Conservation (phyloP, 1,140 invertebrate species). For the Ostrea denselamellosa region DNA sequence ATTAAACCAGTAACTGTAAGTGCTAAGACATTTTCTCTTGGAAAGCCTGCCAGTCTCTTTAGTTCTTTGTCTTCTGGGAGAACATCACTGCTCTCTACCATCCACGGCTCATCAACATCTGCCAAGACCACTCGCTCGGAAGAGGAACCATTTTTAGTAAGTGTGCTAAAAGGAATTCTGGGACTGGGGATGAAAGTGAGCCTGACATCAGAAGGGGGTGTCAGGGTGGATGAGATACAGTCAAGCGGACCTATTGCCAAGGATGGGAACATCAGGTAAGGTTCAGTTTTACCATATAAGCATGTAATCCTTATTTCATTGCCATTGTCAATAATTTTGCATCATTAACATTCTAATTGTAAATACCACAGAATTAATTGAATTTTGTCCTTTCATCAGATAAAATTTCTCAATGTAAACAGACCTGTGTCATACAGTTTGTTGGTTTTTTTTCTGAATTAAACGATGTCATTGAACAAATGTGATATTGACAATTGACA, state of each 20-base stretch:
- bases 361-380: too few species aligned
- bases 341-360: too few species aligned
- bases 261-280: constrained; percentile 69
- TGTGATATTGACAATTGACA: constrained; percentile 15
- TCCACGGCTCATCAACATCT: constrained; percentile 45
- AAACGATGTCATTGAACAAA: background rate
- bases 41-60: constrained; percentile 43
- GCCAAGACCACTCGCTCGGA: constrained; percentile 53
- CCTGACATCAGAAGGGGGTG: constrained; percentile 61
- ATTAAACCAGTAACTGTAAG: constrained; percentile 55
- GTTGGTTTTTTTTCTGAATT: background rate
- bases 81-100: constrained; percentile 52
- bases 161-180: constrained; percentile 71
- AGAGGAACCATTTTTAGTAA: constrained; percentile 69
- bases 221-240: constrained; percentile 68
- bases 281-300: background rate
- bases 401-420: background rate
- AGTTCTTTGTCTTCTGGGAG: constrained; percentile 46
- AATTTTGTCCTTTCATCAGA: background rate
- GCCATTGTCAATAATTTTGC: background rate
- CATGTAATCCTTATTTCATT: background rate
- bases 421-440: background rate
- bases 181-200: constrained; percentile 71
- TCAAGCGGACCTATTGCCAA: constrained; percentile 67
- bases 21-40: constrained; percentile 44